These are phyloP conservation scores for Eulemur albifrons DNA, from an alignment of 2,797 vertebrate species.

Conservation along the genomic window DNA sequence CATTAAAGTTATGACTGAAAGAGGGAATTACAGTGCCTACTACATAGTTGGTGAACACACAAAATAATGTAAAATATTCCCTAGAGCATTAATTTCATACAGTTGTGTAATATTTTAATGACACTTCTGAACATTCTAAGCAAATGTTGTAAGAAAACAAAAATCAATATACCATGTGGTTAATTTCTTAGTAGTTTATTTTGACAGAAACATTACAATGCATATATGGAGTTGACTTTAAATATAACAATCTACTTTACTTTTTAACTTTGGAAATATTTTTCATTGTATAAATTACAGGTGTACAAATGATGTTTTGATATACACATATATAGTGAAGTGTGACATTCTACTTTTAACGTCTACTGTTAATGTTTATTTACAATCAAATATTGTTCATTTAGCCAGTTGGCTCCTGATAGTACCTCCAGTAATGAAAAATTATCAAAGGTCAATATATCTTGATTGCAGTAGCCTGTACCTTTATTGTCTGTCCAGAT, in stretches of 20 bases:
- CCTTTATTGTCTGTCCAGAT: constrained; percentile 66
- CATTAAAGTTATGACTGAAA: constrained; percentile 37
- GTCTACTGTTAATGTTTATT: constrained; percentile 53
- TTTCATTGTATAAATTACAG: neutral
- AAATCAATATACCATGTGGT: neutral
- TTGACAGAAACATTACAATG: constrained; percentile 8
- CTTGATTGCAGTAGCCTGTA: constrained; percentile 52
- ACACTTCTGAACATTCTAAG: neutral
- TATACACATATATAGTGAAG: neutral
- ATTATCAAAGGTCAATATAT: constrained; percentile 57
- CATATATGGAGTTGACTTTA: neutral
- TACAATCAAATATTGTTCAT: constrained; percentile 60
- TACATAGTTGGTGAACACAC: neutral
- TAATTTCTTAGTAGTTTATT: constrained; percentile 12
- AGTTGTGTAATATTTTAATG: constrained; percentile 27
- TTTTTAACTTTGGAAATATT: neutral
- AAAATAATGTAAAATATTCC: constrained; percentile 29
- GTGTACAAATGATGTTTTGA: neutral
- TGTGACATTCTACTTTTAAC: constrained; percentile 33
- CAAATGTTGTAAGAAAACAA: constrained; percentile 29
- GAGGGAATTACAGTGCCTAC: neutral
- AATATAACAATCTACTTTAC: constrained; percentile 31
- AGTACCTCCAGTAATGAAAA: constrained; percentile 31
- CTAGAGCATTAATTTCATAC: constrained; percentile 16
- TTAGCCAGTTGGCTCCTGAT: constrained; percentile 48